Conservation (phyloP, 2,113 vertebrate species). For the Pangasianodon gigas region DNA sequence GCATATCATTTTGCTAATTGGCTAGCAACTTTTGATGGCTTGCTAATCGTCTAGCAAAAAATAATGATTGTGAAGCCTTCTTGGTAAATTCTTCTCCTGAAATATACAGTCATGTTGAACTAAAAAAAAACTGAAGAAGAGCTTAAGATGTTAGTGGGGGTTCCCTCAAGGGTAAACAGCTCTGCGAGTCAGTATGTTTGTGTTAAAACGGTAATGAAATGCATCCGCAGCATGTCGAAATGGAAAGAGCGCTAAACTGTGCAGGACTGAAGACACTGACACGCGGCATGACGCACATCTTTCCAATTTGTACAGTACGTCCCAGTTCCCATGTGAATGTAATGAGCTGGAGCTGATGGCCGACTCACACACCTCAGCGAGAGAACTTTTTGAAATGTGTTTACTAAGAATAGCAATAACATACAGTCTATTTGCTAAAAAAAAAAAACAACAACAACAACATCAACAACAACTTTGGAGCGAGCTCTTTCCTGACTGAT, state of each 20-base stretch:
- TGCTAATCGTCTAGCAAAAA: neutral
- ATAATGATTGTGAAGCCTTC: neutral
- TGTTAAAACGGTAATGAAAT: neutral
- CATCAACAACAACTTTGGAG: neutral
- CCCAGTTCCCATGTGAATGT: neutral
- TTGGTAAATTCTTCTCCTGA: no score
- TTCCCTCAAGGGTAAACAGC: neutral
- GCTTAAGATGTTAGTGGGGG: neutral
- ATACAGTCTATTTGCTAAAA: neutral
- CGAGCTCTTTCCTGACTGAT: neutral
- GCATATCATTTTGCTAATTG: neutral
- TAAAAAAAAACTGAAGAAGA: neutral
- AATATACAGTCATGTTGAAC: neutral
- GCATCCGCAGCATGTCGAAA: neutral
- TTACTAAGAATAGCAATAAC: neutral
- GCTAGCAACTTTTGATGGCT: neutral
- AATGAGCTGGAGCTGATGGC: conserved; percentile 20
- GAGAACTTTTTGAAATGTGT: neutral
- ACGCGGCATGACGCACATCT: neutral
- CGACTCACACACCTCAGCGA: neutral
- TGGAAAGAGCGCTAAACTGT: neutral
- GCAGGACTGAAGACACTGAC: no score
- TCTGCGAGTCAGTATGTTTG: neutral
- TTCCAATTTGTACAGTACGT: neutral
- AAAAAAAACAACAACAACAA: neutral